Conservation (phyloP, 1,140 invertebrate genomes). For the Drosophila santomea region DNA sequence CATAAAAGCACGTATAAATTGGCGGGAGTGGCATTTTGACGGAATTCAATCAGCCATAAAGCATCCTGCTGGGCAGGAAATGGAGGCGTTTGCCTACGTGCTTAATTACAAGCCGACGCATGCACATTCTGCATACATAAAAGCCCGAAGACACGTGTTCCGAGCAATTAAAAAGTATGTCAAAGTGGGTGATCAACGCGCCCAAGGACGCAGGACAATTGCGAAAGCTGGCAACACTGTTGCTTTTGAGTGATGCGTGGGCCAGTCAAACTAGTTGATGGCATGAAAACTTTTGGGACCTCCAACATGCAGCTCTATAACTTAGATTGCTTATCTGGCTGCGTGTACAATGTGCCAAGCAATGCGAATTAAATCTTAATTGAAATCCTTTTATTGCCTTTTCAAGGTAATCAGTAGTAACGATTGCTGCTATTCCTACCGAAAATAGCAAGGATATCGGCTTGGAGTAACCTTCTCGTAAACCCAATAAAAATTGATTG, state of each 20-base stretch:
- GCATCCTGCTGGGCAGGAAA: constrained; percentile 27
- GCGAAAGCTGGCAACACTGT: constrained; percentile 24
- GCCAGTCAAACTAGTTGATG: constrained; percentile 1
- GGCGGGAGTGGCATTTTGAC: constrained; percentile 59
- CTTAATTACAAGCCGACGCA: constrained; percentile 71
- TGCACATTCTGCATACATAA: constrained; percentile 31
- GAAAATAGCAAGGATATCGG: too few relatives aligned
- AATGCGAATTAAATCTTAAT: too few relatives aligned
- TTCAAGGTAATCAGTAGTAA: too few relatives aligned
- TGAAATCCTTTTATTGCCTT: too few relatives aligned
- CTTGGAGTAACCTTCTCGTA: background rate
- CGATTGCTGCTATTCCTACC: too few relatives aligned
- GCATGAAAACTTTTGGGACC: too few relatives aligned
- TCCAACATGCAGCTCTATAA: constrained; percentile 2
- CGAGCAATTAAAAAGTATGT: constrained; percentile 74
- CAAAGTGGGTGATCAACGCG: constrained; percentile 32
- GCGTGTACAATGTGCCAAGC: too few relatives aligned
- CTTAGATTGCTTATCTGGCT: constrained; percentile 5
- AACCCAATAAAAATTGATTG: background rate
- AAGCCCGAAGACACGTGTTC: constrained; percentile 39
- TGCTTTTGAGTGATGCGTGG: constrained; percentile 1
- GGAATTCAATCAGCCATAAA: constrained; percentile 72
- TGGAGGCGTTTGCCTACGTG: constrained; percentile 55
- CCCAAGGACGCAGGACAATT: constrained; percentile 9
- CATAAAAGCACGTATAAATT: constrained; percentile 18